Evolutionary conservation across 2,113 vertebrate species (phyloP), one percentile per base, ranked within the genome.

Genomic region (Syngnathus typhle): DNA sequence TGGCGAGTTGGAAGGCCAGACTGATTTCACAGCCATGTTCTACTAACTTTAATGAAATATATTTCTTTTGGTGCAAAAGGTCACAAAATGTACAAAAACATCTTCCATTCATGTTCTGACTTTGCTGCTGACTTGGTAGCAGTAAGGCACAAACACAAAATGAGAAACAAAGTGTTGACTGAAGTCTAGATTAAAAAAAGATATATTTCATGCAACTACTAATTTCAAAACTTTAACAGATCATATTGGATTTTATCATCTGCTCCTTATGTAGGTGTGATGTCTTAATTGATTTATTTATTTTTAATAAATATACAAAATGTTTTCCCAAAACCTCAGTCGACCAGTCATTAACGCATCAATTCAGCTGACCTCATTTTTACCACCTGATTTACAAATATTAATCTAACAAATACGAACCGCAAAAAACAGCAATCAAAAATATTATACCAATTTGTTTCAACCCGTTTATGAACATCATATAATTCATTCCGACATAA

Each of bases 21-120:
- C 59, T 77, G 12, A 76, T 76, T 69, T 74, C 71, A 65, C 55
- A 64, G 44, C 74, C 27, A 69, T 76, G 44, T 80, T 69, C 19
- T 62, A 21, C 62, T 71, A 55, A 80, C 77, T 74, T 70, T 65
- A 72, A 76, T 65, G 76, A 65, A 73, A 52, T 55, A 69, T 75
- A 75, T 69, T 49, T 16, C 12, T 67, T 68, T 67, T 44, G 44
- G 23, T 59, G n/a, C 55, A 27, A 59, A 52, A 12, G n/a, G 16
- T 64, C 64, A 74, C 70, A 59, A 37, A 16, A 59, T 59, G 56
- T 7, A 37, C 7, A 38, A 7, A 37, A 37, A 36, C 16, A 19
- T 37, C 36, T 19, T 32, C 8, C 5, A 21, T n/a, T 52, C 8
- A 21, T 52, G n/a, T 52, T 52, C 49, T 7, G 19, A 51, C 47